These are phyloP conservation scores for silkworm (Bombyx mori) DNA, from an alignment of 1,140 invertebrate genomes.

Conservation along the genomic window DNA sequence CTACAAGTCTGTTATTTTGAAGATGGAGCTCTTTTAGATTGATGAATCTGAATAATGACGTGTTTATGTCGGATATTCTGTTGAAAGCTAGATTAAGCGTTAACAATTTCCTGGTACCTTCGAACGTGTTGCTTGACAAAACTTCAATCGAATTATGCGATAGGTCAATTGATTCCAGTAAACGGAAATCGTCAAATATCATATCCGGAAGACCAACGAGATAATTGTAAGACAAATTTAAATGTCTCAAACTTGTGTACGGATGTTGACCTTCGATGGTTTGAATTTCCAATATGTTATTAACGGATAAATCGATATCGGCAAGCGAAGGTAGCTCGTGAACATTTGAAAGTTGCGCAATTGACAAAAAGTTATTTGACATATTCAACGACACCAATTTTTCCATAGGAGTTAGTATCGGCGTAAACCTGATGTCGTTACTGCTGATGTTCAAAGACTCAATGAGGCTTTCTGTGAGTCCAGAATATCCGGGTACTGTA, in stretches of 20 bases:
- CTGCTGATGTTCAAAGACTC: neutral
- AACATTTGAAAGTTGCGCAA: slow-evolving; percentile 20
- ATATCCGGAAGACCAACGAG: slow-evolving; percentile 23
- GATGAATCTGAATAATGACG: slow-evolving; percentile 29
- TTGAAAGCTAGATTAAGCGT: slow-evolving; percentile 29
- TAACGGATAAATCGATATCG: slow-evolving; percentile 35
- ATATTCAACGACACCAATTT: slow-evolving; percentile 25
- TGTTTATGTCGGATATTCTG: slow-evolving; percentile 27
- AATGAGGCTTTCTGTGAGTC: neutral
- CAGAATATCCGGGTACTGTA: too few relatives aligned
- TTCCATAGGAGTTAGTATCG: slow-evolving; percentile 16
- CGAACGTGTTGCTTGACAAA: slow-evolving; percentile 23
- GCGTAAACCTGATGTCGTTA: slow-evolving; percentile 8
- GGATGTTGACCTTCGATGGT: slow-evolving; percentile 5
- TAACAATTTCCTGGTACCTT: slow-evolving; percentile 26
- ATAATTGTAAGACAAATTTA: slow-evolving; percentile 34
- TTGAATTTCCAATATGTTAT: slow-evolving; percentile 22
- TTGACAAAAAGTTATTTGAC: slow-evolving; percentile 23
- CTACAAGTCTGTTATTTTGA: slow-evolving; percentile 29
- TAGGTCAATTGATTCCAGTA: slow-evolving; percentile 29
- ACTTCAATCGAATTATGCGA: slow-evolving; percentile 31
- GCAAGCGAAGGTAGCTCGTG: slow-evolving; percentile 13
- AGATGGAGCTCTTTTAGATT: slow-evolving; percentile 24
- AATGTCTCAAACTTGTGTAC: slow-evolving; percentile 16
- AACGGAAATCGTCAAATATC: slow-evolving; percentile 20